Evolutionary conservation across 2,888 invertebrate species (phyloP), one percentile per base, ranked within the genome.

Genomic region (Bellardia bayeri): DNA sequence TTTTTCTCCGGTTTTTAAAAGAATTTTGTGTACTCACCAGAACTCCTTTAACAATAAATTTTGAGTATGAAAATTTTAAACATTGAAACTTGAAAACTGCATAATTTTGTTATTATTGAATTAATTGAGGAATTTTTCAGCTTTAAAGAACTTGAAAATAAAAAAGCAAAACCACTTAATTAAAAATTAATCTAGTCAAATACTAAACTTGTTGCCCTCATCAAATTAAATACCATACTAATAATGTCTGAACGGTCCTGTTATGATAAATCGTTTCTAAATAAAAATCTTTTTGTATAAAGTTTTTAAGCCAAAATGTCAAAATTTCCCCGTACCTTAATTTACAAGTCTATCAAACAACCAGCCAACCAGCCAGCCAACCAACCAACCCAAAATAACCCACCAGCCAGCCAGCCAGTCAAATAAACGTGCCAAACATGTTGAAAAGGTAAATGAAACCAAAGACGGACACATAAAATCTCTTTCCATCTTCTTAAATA

Each of bases 311-410:
- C 80, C 51, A 84, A 45, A 87, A 87, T 84, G 81, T 84, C 79
- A 82, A 85, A 85, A 85, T 56, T 82, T 85, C 61, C 49, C 80
- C 64, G 56, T 16, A 37, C 13, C 66, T 71, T 75, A 76, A 61
- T 74, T 85, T 82, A 87, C 82, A 87, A 87, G 82, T 87, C 82
- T 87, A 87, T 87, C 79, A 82, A 69, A 78, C 37, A 56, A 69
- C 63, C 84, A 78, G 56, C 54, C 51, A 78, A 45, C 6, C n/a
- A 37, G 1, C 51, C 63, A 33, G 6, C 49, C 37, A 64, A 37
- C 51, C 54, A 45, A 45, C 11, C 56, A 42, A 9, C 23, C 23
- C 23, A 23, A 23, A 23, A 23, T 23, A 64, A 37, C 51, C 54
- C 11, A 45, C 11, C 56, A 42, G 5, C 56, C 23, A 68, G 23